Evolutionary conservation across 1,140 invertebrate genomes (phyloP), one percentile per base, ranked within the genome.

Genomic region (Rhyacophila brunnea): DNA sequence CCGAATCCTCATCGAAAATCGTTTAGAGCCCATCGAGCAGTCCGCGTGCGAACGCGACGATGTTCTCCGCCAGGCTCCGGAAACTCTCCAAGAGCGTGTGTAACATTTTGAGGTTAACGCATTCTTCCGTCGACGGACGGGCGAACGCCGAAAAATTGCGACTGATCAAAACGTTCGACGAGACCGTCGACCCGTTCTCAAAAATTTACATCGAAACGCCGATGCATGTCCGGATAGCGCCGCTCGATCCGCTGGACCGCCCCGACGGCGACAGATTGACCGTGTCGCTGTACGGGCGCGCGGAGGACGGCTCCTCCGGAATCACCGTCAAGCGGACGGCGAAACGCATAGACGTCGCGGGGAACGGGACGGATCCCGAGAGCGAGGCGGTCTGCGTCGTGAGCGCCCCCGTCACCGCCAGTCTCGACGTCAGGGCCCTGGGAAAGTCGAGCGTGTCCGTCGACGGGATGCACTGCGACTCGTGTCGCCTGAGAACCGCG

Each of bases 161-260:
- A 57, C 58, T 75, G 11, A 71, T 78, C 6, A 71, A 75, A 54
- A 77, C 77, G 2, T 75, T 79, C 14, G 76, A 79, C 62, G 78
- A 78, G 66, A 74, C 71, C 11, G 73, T 79, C 49, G 77, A 79
- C 54, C 72, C 68, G 14, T 75, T 71, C 51, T 74, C 77, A 6
- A 75, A 70, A 47, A 77, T 79, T 52, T 77, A 77, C 49, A 72
- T 79, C 15, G 76, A 79, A 49, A 78, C 76, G 46, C 77, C 77
- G 20, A 79, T 79, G 66, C 75, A 78, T 66, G 75, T 79, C 11
- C 76, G 74, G 49, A 70, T 79, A 14, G 68, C 69, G 40, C 76
- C 77, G 0, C 74, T 78, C 28, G 74, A 78, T 58, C 72, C 75
- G 0, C 72, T 74, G 69, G 75, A 60, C 42, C 75, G 45, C 44